Conservation (phyloP, 2,113 vertebrate species). For the Neotragus moschatus region DNA sequence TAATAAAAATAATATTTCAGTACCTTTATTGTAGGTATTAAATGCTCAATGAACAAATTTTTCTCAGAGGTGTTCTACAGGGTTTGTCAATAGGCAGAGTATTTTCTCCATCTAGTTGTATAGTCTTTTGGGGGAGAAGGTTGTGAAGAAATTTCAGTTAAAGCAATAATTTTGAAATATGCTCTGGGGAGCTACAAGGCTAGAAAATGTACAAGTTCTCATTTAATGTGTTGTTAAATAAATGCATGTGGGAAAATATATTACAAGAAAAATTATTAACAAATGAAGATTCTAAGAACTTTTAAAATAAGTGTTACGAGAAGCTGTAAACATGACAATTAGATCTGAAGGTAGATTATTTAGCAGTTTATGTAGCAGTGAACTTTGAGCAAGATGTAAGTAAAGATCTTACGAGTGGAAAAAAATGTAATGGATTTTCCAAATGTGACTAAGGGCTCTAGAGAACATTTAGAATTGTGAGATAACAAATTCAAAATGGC, state of each 20-base stretch:
- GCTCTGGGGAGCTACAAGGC: not conserved
- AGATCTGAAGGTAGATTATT: not conserved
- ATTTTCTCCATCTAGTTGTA: not conserved
- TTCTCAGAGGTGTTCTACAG: not conserved
- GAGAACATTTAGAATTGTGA: not conserved
- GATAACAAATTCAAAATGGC: not conserved
- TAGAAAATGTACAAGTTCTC: not conserved
- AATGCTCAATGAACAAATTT: not conserved
- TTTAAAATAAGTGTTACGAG: not conserved
- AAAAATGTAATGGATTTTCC: not conserved
- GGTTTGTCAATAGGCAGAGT: not conserved
- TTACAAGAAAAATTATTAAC: not conserved
- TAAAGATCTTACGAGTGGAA: not conserved
- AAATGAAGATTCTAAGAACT: not conserved
- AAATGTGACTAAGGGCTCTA: not conserved
- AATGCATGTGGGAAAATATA: not conserved
- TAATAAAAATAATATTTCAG: not conserved
- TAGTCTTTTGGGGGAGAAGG: not conserved
- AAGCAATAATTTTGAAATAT: not conserved
- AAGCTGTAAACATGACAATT: not conserved
- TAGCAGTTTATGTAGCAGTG: not conserved
- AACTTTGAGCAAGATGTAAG: not conserved
- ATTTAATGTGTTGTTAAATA: not conserved
- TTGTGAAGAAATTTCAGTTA: not conserved
- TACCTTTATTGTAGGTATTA: not conserved